phyloP scores from a whole-genome alignment of 2,888 invertebrate genomes.

The Phengaris alcon region DNA sequence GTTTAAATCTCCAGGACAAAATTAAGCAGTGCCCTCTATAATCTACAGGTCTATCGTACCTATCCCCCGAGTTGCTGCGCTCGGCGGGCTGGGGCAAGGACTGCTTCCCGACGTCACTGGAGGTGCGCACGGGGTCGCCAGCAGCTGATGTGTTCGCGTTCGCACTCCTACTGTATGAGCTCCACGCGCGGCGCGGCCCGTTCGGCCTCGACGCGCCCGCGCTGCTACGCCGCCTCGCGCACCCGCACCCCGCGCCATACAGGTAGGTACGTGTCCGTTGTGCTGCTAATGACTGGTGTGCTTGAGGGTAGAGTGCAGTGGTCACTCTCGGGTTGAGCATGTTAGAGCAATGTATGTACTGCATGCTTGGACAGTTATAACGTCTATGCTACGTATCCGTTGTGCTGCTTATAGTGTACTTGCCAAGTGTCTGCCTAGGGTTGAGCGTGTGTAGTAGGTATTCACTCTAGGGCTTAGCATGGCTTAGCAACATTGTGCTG shows the following conservation, averaged over 20 bases:
- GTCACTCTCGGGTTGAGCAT: too few species aligned
- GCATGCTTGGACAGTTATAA: too few species aligned
- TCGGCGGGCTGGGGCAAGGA: slow-evolving; percentile 69
- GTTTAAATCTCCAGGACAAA: not conserved
- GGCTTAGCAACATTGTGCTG: too few species aligned
- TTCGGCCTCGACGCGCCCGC: slow-evolving; percentile 85
- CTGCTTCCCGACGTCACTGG: slow-evolving; percentile 48
- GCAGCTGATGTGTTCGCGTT: slow-evolving; percentile 93
- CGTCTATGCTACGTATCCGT: too few species aligned
- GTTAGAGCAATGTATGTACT: too few species aligned
- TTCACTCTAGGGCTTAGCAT: too few species aligned
- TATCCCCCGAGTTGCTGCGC: slow-evolving; percentile 88
- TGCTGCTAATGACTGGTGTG: slow-evolving; percentile 18
- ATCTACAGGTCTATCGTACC: slow-evolving; percentile 84
- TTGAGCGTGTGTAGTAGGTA: too few species aligned
- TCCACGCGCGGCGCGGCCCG: slow-evolving; percentile 91
- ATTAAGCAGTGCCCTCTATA: not conserved
- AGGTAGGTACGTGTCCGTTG: slow-evolving; percentile 78
- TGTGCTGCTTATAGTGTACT: too few species aligned
- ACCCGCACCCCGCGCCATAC: slow-evolving; percentile 70
- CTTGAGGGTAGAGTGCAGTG: not conserved
- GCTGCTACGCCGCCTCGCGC: slow-evolving; percentile 80
- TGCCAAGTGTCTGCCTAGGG: too few species aligned
- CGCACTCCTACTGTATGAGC: slow-evolving; percentile 91
- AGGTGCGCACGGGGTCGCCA: slow-evolving; percentile 80